A percentile compares a stretch with the other conserved stretches of the same genome.
phyloP scores from a whole-genome alignment of 2,888 invertebrate genomes.

The Tetramorium bicarinatum region DNA sequence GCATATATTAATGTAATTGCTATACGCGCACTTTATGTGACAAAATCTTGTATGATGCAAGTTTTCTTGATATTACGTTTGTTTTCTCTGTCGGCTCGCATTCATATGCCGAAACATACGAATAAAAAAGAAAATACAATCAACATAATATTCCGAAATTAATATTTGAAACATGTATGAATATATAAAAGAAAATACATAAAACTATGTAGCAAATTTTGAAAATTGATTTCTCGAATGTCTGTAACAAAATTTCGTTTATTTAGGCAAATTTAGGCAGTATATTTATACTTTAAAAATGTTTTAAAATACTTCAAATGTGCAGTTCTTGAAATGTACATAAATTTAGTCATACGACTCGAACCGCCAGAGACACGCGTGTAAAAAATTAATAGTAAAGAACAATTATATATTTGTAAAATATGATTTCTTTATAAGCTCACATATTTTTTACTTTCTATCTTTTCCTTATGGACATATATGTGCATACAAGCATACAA shows the following conservation, averaged over 20 bases:
- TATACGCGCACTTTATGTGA: background rate
- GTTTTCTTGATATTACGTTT: background rate
- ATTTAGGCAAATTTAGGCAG: constrained; percentile 3
- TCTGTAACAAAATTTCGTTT: background rate
- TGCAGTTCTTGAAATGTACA: background rate
- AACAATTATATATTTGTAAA: constrained; percentile 56
- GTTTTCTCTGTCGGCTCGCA: constrained; percentile 33
- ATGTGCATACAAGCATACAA: constrained; percentile 61
- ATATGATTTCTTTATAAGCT: constrained; percentile 64
- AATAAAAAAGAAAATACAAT: background rate
- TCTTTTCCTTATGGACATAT: constrained; percentile 55
- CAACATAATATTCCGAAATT: background rate
- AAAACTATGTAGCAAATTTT: background rate
- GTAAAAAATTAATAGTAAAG: constrained; percentile 64
- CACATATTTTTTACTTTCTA: constrained; percentile 57
- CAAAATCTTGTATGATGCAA: background rate
- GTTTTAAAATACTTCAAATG: background rate
- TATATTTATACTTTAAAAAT: background rate
- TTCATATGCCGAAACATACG: background rate
- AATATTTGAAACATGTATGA: background rate
- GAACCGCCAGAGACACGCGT: constrained; percentile 23
- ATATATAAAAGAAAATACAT: background rate
- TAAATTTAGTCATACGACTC: background rate
- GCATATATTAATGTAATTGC: constrained; percentile 23
- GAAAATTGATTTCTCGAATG: background rate